Base-by-base conservation (phyloP, 2,888 invertebrate genomes). In the Pterostichus niger region DNA sequence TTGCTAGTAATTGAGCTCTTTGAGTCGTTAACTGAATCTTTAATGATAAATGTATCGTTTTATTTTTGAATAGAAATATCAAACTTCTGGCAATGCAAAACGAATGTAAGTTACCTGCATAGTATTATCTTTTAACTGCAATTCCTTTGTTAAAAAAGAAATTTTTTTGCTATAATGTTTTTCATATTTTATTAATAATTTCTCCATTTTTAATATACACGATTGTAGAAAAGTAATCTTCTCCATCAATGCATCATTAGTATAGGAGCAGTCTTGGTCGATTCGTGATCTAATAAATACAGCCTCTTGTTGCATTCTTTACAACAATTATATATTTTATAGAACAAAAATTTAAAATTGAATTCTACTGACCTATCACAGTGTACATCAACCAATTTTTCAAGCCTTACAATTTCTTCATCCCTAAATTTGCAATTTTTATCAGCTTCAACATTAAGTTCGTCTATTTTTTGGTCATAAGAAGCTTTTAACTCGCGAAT, bases 171-270 rank as follows among this genome's bases (percentile, higher is more conserved):
- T 75, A 83, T 88, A 88, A 52, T 88, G 87, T 75, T 86, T 87
- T 84, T 88, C 88, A 6, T 87, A 86, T 84, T 85, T 87, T 59
- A 86, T 85, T 35, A 87, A 87, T 4, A 87, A 84, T 84, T 85
- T 87, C 49, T 88, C 88, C 87, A 88, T 87, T 85, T 88, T 88
- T 6, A 87, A 86, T n/a, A 88, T 86, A 82, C 87, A 88, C 75
- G 86, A 86, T 84, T 87, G 86, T 3, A 88, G 83, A 56, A 87
- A 85, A 24, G 33, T 64, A 15, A 83, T 61, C 77, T 83, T 83
- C 52, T 83, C 77, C 11, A 77, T 24, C 52, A 83, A 75, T 9
- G 81, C 49, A 24, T 82, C 82, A 59, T 82, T 82, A 10, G 44
- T 75, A 56, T 40, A 71, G 0, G 56, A 31, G 68, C 49, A 75